phyloP scores from a whole-genome alignment of 1,140 invertebrate genomes.

The Musca vetustissima region DNA sequence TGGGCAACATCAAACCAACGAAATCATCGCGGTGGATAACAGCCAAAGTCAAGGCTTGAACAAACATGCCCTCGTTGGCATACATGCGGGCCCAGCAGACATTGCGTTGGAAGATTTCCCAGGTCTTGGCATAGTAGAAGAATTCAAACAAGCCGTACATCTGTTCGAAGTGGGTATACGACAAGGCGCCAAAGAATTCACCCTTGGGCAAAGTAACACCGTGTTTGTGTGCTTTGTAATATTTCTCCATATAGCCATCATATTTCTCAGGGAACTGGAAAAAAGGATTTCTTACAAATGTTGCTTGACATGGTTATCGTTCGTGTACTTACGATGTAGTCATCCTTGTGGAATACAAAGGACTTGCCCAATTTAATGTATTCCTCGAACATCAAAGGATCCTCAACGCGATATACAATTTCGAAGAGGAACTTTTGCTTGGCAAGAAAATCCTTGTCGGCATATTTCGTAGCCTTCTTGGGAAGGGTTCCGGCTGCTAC shows the following conservation, averaged over 20 bases:
- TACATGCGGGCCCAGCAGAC: conserved; percentile 62
- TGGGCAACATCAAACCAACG: conserved; percentile 61
- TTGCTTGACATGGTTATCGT: background rate
- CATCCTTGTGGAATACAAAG: conserved; percentile 30
- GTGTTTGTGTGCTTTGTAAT: conserved; percentile 54
- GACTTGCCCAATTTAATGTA: conserved; percentile 37
- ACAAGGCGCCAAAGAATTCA: conserved; percentile 54
- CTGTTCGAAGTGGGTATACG: conserved; percentile 56
- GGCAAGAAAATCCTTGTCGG: conserved; percentile 38
- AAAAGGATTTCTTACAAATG: background rate
- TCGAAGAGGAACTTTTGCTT: conserved; percentile 48
- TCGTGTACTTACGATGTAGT: conserved; percentile 39
- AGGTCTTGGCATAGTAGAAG: conserved; percentile 63
- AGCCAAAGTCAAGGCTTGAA: conserved; percentile 62
- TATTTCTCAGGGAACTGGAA: conserved; percentile 55
- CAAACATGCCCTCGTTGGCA: conserved; percentile 64
- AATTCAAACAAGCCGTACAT: conserved; percentile 61
- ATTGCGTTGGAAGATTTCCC: conserved; percentile 63
- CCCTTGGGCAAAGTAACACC: conserved; percentile 56
- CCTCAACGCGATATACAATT: conserved; percentile 42
- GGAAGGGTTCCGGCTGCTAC: conserved; percentile 36
- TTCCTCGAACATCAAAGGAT: conserved; percentile 44
- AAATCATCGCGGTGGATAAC: conserved; percentile 62
- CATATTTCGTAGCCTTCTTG: conserved; percentile 37
- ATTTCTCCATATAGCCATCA: conserved; percentile 62